Base-by-base conservation (phyloP, 2,888 invertebrate genomes). In the Eilema depressum region DNA sequence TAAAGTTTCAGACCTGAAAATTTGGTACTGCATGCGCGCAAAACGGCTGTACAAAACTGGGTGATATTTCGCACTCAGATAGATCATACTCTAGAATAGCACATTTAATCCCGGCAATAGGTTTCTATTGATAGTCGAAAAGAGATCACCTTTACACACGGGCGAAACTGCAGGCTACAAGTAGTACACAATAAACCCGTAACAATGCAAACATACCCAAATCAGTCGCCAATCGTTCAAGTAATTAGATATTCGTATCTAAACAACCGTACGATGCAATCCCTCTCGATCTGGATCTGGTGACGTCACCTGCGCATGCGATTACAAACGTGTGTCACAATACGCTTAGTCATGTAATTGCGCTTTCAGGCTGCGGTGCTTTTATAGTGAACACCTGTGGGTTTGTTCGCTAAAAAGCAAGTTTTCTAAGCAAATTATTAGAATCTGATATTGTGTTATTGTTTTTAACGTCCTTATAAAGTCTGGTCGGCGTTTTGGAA, bases 291-390 rank as follows among this genome's bases (percentile, higher is more conserved):
- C 82, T 80, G 74, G 77, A 79, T 78, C 81, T 63, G 28, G 64
- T 85, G 83, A 84, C 82, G 84, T 85, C 85, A 85, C 20, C 74
- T 72, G 75, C 76, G 81, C 79, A 70, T 75, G 70, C 63, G 66
- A 68, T 63, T 66, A 69, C 68, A 25, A 68, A 73, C 73, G 72
- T 76, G 77, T 82, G 83, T 76, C 82, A 81, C 81, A 82, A 81
- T 78, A 63, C 72, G 79, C 82, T 83, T 73, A 83, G 66, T 83
- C 83, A 82, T 77, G 74, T 83, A 82, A 83, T 82, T 81, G 82
- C 56, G 68, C 59, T 79, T 79, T 81, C 76, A 76, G 79, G 70
- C 57, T 66, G 68, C 68, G 68, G 74, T 28, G 75, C 73, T 77
- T 81, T 81, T 79, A 71, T 74, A 73, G 71, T 10, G 71, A 66